Evolutionary conservation across 2,888 invertebrate species (phyloP).

Genomic region (Argyra leucocephala): DNA sequence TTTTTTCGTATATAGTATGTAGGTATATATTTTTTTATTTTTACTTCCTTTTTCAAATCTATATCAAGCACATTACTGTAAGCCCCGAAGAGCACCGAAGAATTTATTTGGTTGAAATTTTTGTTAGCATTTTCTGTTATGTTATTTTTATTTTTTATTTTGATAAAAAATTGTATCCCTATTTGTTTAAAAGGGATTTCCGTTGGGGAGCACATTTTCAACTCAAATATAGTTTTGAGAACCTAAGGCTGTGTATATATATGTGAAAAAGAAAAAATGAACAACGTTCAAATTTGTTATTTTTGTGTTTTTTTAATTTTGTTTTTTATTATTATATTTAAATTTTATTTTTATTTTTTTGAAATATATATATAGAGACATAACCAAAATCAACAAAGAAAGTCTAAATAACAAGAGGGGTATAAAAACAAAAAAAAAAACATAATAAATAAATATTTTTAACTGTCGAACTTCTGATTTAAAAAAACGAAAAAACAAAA

Average conservation of each 20-base stretch:
- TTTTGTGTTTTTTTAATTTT: background rate
- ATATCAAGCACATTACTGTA: background rate
- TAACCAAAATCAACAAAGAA: too few species aligned
- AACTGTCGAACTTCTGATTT: too few species aligned
- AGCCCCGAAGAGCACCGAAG: background rate
- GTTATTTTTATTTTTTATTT: background rate
- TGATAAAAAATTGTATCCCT: background rate
- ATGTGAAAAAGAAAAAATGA: background rate
- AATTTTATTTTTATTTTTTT: too few species aligned
- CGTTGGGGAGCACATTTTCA: background rate
- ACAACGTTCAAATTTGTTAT: background rate
- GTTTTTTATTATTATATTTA: background rate
- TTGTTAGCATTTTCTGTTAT: background rate
- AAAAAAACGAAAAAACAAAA: too few species aligned
- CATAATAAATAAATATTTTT: too few species aligned
- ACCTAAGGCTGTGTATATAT: background rate
- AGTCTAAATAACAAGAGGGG: too few species aligned
- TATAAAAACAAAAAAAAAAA: too few species aligned
- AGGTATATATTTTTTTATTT: background rate
- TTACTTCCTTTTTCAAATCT: background rate
- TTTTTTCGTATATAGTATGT: too few species aligned
- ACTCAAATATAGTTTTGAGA: background rate
- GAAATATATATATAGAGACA: too few species aligned
- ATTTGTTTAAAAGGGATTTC: conserved; percentile 6
- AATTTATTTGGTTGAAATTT: background rate